phyloP scores from a whole-genome alignment of 2,797 vertebrate species.

The Xerus rutilus region DNA sequence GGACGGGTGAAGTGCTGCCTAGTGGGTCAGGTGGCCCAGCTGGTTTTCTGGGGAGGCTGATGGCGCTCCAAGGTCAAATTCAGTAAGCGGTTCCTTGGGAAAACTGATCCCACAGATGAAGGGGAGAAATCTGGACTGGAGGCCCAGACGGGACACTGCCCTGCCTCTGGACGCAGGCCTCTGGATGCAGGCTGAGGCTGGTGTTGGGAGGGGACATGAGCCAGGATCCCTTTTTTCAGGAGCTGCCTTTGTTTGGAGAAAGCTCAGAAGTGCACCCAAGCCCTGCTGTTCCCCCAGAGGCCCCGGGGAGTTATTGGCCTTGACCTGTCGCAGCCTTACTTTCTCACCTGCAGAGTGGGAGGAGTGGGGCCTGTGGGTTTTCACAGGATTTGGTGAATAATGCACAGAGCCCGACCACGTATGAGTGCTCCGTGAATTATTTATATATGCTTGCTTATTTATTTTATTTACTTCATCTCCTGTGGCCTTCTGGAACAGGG shows the following conservation, averaged over 20 bases:
- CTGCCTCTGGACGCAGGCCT: no score
- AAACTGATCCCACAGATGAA: conserved; percentile 77
- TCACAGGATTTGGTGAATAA: not conserved
- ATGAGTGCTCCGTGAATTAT: not conserved
- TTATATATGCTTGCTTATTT: not conserved
- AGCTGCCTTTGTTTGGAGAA: not conserved
- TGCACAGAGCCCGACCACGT: fast-evolving
- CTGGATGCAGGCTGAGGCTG: fast-evolving
- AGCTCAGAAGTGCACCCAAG: not conserved
- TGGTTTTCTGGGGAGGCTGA: conserved; percentile 82
- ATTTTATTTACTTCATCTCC: not conserved
- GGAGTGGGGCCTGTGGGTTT: not conserved
- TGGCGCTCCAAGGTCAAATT: conserved; percentile 85
- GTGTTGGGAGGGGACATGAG: fast-evolving
- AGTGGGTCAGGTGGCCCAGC: conserved; percentile 69
- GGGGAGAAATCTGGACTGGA: conserved; percentile 69
- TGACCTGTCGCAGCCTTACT: not conserved
- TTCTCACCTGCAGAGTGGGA: not conserved
- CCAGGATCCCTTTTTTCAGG: not conserved
- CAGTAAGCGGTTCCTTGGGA: conserved; percentile 81
- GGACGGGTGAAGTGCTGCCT: conserved; percentile 82
- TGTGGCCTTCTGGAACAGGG: not conserved
- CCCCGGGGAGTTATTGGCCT: not conserved
- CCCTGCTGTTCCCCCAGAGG: not conserved
- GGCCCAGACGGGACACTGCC: conserved; percentile 51